These are phyloP conservation scores for Entomobrya multifasciata DNA, from an alignment of 2,888 invertebrate species.

Conservation along the genomic window DNA sequence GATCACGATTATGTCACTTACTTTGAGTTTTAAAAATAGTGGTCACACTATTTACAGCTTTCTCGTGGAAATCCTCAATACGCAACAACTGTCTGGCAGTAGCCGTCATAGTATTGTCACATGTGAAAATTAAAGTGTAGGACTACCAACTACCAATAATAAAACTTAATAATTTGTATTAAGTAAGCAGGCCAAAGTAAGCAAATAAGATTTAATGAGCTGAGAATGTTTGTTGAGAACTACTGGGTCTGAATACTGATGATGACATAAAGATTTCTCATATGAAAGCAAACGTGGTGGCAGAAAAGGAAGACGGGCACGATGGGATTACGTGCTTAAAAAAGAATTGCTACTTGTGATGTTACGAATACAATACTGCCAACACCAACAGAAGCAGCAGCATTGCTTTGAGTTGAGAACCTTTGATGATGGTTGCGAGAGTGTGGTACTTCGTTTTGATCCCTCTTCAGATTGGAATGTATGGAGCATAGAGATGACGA, in stretches of 20 bases:
- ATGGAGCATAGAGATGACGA: not conserved
- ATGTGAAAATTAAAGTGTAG: constrained; percentile 7
- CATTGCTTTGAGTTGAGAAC: constrained; percentile 1
- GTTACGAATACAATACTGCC: no score
- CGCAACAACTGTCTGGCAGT: no score
- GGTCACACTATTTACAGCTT: no score
- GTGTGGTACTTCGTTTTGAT: not conserved
- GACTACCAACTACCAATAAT: not conserved
- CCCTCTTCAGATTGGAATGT: constrained; percentile 24
- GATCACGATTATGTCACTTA: no score
- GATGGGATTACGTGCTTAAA: constrained; percentile 28
- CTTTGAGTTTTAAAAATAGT: no score
- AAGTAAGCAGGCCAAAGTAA: constrained; percentile 39
- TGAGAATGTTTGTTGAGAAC: constrained; percentile 41
- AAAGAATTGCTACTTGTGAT: not conserved
- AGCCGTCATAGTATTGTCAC: not conserved
- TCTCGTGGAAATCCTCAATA: no score
- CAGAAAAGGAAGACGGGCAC: not conserved
- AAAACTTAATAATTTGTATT: constrained; percentile 1
- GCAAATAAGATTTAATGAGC: constrained; percentile 54
- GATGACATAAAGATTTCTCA: constrained; percentile 47
- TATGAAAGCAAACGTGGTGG: constrained; percentile 3
- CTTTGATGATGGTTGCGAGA: not conserved
- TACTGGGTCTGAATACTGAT: constrained; percentile 43
- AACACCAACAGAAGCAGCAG: not conserved